Evolutionary conservation across 2,113 vertebrate genomes (phyloP).

Genomic region (Peromyscus californicus): DNA sequence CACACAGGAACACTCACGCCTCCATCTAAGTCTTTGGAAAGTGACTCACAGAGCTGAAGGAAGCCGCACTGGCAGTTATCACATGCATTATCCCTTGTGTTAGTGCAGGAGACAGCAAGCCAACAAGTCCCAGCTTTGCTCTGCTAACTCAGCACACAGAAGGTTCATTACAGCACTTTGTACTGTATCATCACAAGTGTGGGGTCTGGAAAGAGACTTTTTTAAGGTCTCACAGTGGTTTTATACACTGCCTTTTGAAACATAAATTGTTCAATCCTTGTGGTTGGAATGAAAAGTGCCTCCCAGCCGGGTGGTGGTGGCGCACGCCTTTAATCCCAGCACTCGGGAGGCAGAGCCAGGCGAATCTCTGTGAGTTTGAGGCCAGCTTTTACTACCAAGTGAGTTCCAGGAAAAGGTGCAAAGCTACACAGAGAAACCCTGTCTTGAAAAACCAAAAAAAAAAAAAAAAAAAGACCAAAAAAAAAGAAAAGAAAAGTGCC

Average conservation of each 20-base stretch:
- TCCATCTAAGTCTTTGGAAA: background rate
- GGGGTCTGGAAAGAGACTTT: background rate
- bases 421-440: too few species aligned
- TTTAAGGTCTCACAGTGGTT: background rate
- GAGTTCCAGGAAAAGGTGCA: too few species aligned
- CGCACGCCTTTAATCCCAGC: too few species aligned
- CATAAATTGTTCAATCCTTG: background rate
- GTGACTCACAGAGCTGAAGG: background rate
- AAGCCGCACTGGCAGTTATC: accelerated
- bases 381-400: too few species aligned
- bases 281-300: background rate
- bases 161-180: background rate
- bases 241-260: background rate
- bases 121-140: background rate
- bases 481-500: background rate
- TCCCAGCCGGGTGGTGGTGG: too few species aligned
- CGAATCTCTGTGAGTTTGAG: too few species aligned
- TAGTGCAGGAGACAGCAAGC: background rate
- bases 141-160: background rate
- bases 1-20: too few species aligned
- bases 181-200: background rate
- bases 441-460: too few species aligned
- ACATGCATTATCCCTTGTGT: too few species aligned
- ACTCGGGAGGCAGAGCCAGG: too few species aligned
- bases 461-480: too few species aligned